A percentile compares a stretch with the other conserved stretches of the same genome.
phyloP scores from a whole-genome alignment of 2,797 vertebrate species.

The Natrix natrix region DNA sequence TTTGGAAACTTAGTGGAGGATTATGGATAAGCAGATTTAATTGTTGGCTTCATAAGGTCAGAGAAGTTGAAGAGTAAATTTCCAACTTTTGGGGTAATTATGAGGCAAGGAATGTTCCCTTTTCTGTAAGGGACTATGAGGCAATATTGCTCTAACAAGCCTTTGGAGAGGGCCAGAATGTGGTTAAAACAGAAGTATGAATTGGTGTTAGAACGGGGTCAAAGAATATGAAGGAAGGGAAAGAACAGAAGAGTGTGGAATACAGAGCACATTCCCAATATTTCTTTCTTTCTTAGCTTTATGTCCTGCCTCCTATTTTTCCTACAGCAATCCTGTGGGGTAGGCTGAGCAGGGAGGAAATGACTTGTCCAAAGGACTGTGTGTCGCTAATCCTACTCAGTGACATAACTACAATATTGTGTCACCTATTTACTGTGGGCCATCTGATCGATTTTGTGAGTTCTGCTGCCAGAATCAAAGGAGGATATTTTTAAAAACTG shows the following conservation, averaged over 20 bases:
- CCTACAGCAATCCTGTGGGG: background rate
- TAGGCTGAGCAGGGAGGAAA: background rate
- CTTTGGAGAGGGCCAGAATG: background rate
- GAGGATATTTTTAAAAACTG: background rate
- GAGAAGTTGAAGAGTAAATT: background rate
- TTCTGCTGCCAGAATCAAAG: background rate
- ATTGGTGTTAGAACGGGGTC: background rate
- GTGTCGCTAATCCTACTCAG: background rate
- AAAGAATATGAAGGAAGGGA: background rate
- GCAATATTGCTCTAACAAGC: background rate
- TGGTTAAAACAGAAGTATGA: background rate
- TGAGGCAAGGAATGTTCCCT: background rate
- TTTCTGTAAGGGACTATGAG: background rate
- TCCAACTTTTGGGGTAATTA: background rate
- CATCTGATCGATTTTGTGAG: background rate
- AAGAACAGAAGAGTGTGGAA: background rate
- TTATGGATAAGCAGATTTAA: background rate
- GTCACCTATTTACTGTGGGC: background rate
- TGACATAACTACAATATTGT: background rate
- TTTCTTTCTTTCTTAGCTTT: background rate
- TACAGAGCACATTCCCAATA: background rate
- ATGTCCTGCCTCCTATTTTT: background rate
- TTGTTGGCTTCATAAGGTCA: background rate
- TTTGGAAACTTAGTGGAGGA: background rate
- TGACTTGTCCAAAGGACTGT: background rate